Percentiles rank a stretch among this genome's conserved stretches.
These are phyloP conservation scores for Chrysomallon squamiferum DNA, from an alignment of 1,140 invertebrate species.

Conservation along the genomic window DNA sequence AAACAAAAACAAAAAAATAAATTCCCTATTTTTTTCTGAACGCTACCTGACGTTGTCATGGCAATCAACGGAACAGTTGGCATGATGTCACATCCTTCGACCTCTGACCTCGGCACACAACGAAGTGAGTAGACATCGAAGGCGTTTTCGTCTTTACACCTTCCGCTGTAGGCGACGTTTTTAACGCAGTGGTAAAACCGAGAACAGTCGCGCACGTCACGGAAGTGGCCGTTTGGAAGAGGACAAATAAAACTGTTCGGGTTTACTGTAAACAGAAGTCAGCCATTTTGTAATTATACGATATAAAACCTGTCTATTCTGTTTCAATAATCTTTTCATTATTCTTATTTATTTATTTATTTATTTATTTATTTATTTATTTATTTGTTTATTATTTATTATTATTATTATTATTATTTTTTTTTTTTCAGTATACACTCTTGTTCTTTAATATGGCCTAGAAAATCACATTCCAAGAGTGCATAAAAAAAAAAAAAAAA, in stretches of 20 bases:
- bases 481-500: too few species aligned
- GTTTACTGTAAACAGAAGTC: background rate
- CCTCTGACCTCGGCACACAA: conserved; percentile 2
- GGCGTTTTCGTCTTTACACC: conserved; percentile 2
- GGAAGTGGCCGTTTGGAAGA: conserved; percentile 13
- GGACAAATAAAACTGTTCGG: conserved; percentile 7
- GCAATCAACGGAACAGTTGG: background rate
- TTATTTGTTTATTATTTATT: background rate
- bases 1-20: too few species aligned
- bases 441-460: background rate
- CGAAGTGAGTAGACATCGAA: conserved; percentile 8
- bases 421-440: background rate
- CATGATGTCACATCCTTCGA: conserved; percentile 1
- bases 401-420: background rate
- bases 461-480: too few species aligned
- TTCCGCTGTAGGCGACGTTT: background rate
- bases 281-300: background rate
- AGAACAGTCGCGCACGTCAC: conserved; percentile 9
- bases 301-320: background rate
- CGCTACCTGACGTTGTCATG: background rate
- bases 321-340: background rate
- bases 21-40: background rate
- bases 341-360: background rate
- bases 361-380: background rate
- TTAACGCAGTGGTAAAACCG: conserved; percentile 16